phyloP scores from a whole-genome alignment of 2,113 vertebrate species.

The Mustelus asterias region DNA sequence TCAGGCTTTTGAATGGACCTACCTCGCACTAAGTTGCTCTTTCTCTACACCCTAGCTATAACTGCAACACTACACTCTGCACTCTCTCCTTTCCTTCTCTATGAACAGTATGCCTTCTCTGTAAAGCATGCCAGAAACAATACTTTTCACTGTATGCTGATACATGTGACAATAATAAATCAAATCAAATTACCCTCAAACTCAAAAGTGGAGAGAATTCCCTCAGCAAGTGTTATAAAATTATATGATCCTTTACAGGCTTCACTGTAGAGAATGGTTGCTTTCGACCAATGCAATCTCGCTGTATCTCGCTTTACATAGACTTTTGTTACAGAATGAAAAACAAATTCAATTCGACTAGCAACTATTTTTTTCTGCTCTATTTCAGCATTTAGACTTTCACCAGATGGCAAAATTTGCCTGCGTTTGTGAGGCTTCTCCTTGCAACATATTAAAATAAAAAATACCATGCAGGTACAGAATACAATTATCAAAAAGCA shows the following conservation, averaged over 20 bases:
- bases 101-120: too few relatives aligned
- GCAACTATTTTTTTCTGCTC: neutral
- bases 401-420: neutral
- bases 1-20: too few relatives aligned
- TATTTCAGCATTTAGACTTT: neutral
- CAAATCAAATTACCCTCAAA: neutral
- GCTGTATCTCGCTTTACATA: neutral
- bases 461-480: neutral
- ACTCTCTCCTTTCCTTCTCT: too few relatives aligned
- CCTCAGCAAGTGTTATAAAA: neutral
- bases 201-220: neutral
- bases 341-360: neutral
- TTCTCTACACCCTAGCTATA: too few relatives aligned
- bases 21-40: too few relatives aligned
- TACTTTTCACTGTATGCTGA: too few relatives aligned
- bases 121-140: too few relatives aligned
- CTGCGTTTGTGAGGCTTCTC: neutral
- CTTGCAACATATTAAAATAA: neutral
- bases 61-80: too few relatives aligned
- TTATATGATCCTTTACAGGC: neutral
- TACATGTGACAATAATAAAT: too few relatives aligned
- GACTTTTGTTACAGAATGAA: neutral
- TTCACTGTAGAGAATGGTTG: neutral
- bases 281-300: neutral
- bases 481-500: neutral